Percentiles rank a stretch among this genome's conserved stretches.
Evolutionary conservation across 2,888 invertebrate genomes (phyloP).

Genomic region (Aleiodes testaceus): DNA sequence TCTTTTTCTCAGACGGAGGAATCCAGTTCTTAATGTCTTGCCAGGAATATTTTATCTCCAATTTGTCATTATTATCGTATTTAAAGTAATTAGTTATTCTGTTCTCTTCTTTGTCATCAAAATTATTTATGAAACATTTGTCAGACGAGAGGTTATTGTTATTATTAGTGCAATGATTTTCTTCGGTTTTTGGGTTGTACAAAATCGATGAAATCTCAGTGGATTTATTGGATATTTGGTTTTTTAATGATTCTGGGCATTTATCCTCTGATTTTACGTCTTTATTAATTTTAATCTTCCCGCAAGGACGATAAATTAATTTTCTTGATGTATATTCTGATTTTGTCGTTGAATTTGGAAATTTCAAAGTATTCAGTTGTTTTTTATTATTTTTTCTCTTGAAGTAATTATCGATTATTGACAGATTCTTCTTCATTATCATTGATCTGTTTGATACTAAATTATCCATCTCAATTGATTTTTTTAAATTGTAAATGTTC

Average conservation of each 20-base stretch:
- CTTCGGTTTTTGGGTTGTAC: not conserved
- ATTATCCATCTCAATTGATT: slow-evolving; percentile 1
- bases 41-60: slow-evolving; percentile 53
- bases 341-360: slow-evolving; percentile 34
- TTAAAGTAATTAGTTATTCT: not conserved
- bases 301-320: slow-evolving; percentile 16
- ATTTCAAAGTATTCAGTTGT: slow-evolving; percentile 8
- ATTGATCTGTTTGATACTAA: not conserved
- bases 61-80: too few relatives aligned
- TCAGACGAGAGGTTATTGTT: not conserved
- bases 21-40: slow-evolving; percentile 53
- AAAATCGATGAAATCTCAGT: not conserved
- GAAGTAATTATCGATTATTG: slow-evolving; percentile 31
- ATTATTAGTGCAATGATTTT: not conserved
- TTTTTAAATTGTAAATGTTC: not conserved
- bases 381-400: not conserved
- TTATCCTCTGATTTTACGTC: not conserved
- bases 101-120: not conserved
- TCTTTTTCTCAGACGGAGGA: slow-evolving; percentile 49
- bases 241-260: not conserved
- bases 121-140: too few relatives aligned
- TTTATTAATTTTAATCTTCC: not conserved
- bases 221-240: not conserved
- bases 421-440: slow-evolving; percentile 1
- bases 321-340: not conserved